These are phyloP conservation scores for Gobius niger DNA, from an alignment of 2,113 vertebrate genomes.

Conservation along the genomic window DNA sequence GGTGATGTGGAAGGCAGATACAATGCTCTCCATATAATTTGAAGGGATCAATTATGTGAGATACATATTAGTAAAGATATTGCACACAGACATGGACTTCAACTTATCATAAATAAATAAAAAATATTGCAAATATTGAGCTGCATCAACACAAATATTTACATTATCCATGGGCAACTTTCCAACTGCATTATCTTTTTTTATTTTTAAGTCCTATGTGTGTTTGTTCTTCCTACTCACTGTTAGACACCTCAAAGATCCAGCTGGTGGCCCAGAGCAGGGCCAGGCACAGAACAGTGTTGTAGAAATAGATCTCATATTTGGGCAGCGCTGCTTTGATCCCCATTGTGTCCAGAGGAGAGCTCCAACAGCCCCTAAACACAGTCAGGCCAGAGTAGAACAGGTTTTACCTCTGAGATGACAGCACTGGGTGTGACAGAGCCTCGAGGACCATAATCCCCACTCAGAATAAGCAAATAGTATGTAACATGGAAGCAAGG, in stretches of 20 bases:
- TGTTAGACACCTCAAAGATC: constrained; percentile 87
- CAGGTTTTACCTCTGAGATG: constrained; percentile 4
- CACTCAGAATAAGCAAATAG: neutral
- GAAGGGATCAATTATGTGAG: no score
- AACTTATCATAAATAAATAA: no score
- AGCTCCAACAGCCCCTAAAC: constrained; percentile 26
- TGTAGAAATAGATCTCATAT: constrained; percentile 89
- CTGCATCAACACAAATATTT: no score
- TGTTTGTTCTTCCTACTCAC: constrained; percentile 71
- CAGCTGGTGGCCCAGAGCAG: constrained; percentile 85
- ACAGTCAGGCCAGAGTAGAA: constrained; percentile 10
- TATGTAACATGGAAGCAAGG: neutral
- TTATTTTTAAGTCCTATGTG: neutral
- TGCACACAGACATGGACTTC: no score
- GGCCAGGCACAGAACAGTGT: constrained; percentile 81
- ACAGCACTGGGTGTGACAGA: neutral
- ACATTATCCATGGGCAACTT: no score
- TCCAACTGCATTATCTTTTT: no score
- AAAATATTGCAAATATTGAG: no score
- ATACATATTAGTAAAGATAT: no score
- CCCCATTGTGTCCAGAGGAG: constrained; percentile 77
- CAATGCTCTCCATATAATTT: no score
- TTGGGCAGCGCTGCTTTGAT: constrained; percentile 85
- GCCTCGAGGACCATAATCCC: neutral
- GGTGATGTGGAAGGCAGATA: no score